A percentile compares a stretch with the other conserved stretches of the same genome.
phyloP scores from a whole-genome alignment of 2,113 vertebrate species.

The Nycticebus coucang region DNA sequence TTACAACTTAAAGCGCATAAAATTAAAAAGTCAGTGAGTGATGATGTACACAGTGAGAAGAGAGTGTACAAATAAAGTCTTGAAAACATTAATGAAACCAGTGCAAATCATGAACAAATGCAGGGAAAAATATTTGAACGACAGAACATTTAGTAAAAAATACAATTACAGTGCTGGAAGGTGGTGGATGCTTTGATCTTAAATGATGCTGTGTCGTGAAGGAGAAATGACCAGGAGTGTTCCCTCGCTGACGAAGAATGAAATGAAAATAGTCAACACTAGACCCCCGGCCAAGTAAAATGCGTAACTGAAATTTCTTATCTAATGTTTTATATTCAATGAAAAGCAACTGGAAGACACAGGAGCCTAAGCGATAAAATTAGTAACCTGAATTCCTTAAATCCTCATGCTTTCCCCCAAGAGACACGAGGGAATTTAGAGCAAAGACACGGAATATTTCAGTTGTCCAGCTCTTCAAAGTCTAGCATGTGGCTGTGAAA shows the following conservation, averaged over 20 bases:
- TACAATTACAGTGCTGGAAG: background rate
- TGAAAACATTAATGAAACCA: background rate
- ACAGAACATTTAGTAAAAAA: background rate
- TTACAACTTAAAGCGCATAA: background rate
- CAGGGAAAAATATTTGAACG: background rate
- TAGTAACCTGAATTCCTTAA: background rate
- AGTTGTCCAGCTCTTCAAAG: background rate
- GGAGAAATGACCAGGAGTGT: background rate
- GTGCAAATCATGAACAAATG: background rate
- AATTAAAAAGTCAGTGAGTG: background rate
- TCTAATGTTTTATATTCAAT: background rate
- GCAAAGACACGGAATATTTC: background rate
- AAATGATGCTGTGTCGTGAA: background rate
- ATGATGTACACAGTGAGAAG: background rate
- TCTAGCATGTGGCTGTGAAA: background rate
- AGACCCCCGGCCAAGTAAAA: background rate
- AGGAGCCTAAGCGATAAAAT: background rate
- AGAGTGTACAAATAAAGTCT: background rate
- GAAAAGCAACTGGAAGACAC: background rate
- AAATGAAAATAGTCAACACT: constrained; percentile 6
- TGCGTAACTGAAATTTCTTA: constrained; percentile 6
- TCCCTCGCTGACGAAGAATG: background rate
- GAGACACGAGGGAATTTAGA: background rate
- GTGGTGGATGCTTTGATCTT: background rate
- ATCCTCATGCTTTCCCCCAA: background rate